phyloP scores from a whole-genome alignment of 2,113 vertebrate species.

The Gobius niger region DNA sequence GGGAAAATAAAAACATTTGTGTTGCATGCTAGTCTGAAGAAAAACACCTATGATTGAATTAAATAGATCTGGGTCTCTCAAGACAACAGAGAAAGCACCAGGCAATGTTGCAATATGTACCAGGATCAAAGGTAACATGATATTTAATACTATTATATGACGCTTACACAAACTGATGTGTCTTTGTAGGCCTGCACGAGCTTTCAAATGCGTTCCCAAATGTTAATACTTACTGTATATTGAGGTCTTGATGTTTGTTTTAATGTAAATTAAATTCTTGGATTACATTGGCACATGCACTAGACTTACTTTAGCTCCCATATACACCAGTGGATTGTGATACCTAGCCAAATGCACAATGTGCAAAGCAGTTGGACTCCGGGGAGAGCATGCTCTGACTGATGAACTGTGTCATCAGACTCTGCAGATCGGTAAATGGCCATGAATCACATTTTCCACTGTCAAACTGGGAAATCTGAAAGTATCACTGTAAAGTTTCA shows the following conservation, averaged over 20 bases:
- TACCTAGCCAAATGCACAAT: conserved; percentile 27
- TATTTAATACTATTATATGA: no score
- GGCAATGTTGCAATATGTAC: no score
- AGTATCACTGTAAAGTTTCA: conserved; percentile 43
- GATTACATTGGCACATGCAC: not conserved
- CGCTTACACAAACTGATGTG: no score
- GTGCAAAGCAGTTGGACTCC: conserved; percentile 11
- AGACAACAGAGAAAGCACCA: not conserved
- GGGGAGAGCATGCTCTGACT: conserved; percentile 31
- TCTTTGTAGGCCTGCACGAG: no score
- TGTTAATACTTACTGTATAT: no score
- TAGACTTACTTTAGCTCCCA: no score
- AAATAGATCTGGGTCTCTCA: not conserved
- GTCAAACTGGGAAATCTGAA: conserved; percentile 57
- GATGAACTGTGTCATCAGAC: conserved; percentile 63
- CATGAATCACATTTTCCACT: conserved; percentile 60
- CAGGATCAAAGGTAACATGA: no score
- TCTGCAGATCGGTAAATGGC: conserved; percentile 54
- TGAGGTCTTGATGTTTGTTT: not conserved
- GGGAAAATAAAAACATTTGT: not conserved
- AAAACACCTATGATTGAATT: not conserved
- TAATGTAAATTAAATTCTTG: not conserved
- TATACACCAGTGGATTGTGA: no score
- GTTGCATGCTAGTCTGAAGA: not conserved
- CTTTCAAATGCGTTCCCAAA: no score